Evolutionary conservation across 2,888 invertebrate species (phyloP).

Genomic region (Coenonympha glycerion): DNA sequence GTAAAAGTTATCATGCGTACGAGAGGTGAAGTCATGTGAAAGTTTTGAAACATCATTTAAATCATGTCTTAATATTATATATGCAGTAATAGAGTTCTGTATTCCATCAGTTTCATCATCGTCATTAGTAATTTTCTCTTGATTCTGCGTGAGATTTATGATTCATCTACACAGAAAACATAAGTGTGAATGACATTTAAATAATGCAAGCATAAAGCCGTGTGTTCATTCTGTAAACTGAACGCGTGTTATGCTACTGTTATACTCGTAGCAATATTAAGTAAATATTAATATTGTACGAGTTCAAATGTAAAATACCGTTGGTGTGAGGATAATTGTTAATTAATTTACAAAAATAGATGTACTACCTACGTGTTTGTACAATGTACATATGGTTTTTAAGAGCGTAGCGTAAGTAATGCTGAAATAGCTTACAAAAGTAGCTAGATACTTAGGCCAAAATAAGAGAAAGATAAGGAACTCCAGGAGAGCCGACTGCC

Average conservation of each 20-base stretch:
- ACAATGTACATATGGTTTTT: no score
- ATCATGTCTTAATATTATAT: not conserved
- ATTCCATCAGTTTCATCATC: conserved; percentile 2
- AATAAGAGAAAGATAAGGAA: no score
- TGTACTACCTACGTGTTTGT: no score
- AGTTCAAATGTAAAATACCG: not conserved
- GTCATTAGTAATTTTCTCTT: conserved; percentile 1
- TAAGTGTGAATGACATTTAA: conserved; percentile 14
- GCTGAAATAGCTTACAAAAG: no score
- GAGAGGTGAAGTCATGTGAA: not conserved
- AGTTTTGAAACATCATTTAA: no score
- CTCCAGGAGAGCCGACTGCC: no score
- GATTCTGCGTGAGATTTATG: conserved; percentile 11
- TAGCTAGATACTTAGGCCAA: no score
- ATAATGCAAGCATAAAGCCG: conserved; percentile 7
- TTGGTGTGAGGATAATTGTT: not conserved
- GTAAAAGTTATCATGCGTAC: no score
- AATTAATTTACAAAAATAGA: no score
- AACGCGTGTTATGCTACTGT: not conserved
- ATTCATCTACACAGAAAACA: conserved; percentile 9
- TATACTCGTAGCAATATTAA: no score
- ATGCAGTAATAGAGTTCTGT: not conserved
- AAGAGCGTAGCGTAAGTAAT: no score
- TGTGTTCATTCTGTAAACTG: conserved; percentile 5
- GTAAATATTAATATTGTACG: not conserved